Conservation (phyloP, 2,113 vertebrate genomes). For the Chionodraco myersi region DNA sequence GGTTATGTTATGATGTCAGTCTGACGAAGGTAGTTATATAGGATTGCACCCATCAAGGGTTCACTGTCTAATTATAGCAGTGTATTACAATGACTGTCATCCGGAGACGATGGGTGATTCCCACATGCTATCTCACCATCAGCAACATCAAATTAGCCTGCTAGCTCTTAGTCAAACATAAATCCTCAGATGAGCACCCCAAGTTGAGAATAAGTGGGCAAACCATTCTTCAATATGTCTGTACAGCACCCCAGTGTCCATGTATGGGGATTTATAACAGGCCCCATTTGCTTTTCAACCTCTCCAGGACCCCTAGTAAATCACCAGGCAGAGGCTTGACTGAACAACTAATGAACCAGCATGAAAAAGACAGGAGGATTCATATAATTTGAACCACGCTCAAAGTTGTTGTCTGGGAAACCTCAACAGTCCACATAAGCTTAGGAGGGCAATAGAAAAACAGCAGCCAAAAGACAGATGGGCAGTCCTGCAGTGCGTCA, state of each 20-base stretch:
- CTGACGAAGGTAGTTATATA: constrained; percentile 56
- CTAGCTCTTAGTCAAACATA: constrained; percentile 60
- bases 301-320: constrained; percentile 52
- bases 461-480: constrained; percentile 21
- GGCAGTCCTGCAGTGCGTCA: constrained; percentile 25
- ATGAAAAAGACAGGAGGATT: constrained; percentile 45
- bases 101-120: constrained; percentile 65
- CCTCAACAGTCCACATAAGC: constrained; percentile 18
- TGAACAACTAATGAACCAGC: constrained; percentile 48
- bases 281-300: constrained; percentile 51
- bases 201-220: constrained; percentile 40
- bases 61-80: constrained; percentile 73
- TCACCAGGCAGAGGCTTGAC: constrained; percentile 49
- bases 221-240: constrained; percentile 56
- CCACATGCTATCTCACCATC: constrained; percentile 52
- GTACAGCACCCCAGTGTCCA: constrained; percentile 24
- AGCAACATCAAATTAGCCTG: constrained; percentile 62
- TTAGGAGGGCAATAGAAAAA: constrained; percentile 23
- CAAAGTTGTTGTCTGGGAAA: constrained; percentile 44
- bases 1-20: constrained; percentile 45
- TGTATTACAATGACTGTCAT: constrained; percentile 66
- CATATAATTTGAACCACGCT: constrained; percentile 41
- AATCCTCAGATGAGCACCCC: constrained; percentile 49
- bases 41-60: constrained; percentile 61
- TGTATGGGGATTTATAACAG: constrained; percentile 40